Conservation (phyloP, 23 tunicate species). For the Clavelina lepadiformis region DNA sequence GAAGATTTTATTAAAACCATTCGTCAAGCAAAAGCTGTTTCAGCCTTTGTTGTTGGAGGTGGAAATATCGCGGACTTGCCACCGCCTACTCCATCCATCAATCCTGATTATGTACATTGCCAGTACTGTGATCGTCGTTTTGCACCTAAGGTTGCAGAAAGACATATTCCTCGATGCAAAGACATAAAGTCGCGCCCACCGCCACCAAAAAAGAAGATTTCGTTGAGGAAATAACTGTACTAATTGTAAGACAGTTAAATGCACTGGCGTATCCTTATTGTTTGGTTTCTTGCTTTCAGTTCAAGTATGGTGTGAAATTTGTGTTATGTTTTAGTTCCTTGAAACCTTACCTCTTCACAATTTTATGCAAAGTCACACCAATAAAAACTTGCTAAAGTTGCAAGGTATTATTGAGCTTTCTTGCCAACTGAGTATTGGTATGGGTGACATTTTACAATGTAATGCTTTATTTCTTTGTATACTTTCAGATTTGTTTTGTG, state of each 20-base stretch:
- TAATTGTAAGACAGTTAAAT: too few species aligned
- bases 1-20: slow-evolving; percentile 87
- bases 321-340: too few species aligned
- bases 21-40: slow-evolving; percentile 53
- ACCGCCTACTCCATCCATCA: slow-evolving; percentile 77
- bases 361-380: too few species aligned
- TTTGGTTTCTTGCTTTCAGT: too few species aligned
- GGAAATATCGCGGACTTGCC: slow-evolving; percentile 78
- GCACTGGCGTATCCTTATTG: too few species aligned
- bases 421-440: too few species aligned
- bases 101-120: slow-evolving; percentile 82
- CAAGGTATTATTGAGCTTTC: too few species aligned
- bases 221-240: slow-evolving; percentile 2
- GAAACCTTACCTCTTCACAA: too few species aligned
- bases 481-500: too few species aligned
- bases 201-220: slow-evolving; percentile 40
- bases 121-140: slow-evolving; percentile 79
- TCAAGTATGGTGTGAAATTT: neutral
- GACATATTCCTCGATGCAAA: slow-evolving; percentile 91
- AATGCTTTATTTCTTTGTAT: too few species aligned
- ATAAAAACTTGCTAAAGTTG: too few species aligned
- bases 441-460: too few species aligned
- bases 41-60: slow-evolving; percentile 44
- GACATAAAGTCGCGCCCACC: slow-evolving; percentile 71
- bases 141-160: slow-evolving; percentile 82